phyloP scores from a whole-genome alignment of 2,888 invertebrate genomes.

The Argyresthia goedartella region DNA sequence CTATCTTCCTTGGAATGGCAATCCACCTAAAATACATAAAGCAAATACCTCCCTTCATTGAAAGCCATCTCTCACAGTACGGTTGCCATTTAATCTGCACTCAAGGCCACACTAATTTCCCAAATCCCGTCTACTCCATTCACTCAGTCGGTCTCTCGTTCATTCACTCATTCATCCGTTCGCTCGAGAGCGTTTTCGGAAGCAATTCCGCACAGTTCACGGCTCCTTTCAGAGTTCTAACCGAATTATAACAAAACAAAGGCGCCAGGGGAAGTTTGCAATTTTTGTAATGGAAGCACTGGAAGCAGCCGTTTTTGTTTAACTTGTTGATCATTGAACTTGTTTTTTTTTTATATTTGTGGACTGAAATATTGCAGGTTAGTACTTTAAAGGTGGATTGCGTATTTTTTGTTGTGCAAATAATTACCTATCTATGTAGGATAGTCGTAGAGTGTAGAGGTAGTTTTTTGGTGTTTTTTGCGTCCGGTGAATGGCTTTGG shows the following conservation, averaged over 20 bases:
- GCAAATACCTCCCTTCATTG: no score
- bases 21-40: no score
- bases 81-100: constrained; percentile 16
- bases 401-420: no score
- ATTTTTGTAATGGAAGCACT: neutral
- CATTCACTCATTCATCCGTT: neutral
- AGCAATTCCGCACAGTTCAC: neutral
- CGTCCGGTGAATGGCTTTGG: no score
- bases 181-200: constrained; percentile 7
- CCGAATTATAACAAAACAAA: neutral
- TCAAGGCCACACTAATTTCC: constrained; percentile 15
- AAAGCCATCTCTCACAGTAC: no score
- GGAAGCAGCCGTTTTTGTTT: neutral
- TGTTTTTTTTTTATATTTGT: neutral
- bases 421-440: no score
- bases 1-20: no score
- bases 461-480: no score
- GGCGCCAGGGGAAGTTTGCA: neutral
- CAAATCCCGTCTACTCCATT: constrained; percentile 8
- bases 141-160: constrained; percentile 7
- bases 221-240: neutral
- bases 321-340: neutral
- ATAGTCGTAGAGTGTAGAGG: no score
- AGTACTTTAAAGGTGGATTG: no score
- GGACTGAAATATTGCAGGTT: no score